A percentile compares a stretch with the other conserved stretches of the same genome.
These are phyloP conservation scores for Zaprionus davidi DNA, from an alignment of 1,140 invertebrate genomes.

Conservation along the genomic window DNA sequence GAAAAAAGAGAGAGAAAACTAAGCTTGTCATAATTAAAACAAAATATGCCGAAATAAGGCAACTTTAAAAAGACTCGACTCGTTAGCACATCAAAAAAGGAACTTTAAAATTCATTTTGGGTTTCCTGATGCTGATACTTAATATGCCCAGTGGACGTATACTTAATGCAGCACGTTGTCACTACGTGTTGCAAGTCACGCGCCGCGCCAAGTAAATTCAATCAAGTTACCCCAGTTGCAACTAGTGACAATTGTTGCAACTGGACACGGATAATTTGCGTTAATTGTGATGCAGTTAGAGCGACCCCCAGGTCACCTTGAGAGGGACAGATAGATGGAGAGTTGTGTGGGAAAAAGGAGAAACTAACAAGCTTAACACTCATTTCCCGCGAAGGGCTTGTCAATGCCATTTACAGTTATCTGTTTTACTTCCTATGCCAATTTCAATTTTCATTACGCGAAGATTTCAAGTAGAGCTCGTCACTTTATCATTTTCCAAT, in stretches of 20 bases:
- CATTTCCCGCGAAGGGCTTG: slow-evolving; percentile 7
- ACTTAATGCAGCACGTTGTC: slow-evolving; percentile 53
- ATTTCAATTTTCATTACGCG: slow-evolving; percentile 56
- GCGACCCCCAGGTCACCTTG: slow-evolving; percentile 43
- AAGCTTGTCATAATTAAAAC: slow-evolving; percentile 42
- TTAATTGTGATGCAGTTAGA: slow-evolving; percentile 76
- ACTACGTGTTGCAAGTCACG: slow-evolving; percentile 53
- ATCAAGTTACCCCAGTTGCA: slow-evolving; percentile 63
- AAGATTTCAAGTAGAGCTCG: slow-evolving; percentile 26
- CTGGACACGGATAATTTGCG: slow-evolving; percentile 70
- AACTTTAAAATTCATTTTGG: slow-evolving; percentile 9
- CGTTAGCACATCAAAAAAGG: slow-evolving; percentile 44
- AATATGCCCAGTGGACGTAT: slow-evolving; percentile 5
- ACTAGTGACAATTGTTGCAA: slow-evolving; percentile 59
- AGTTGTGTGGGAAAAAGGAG: slow-evolving; percentile 9
- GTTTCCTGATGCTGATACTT: slow-evolving; percentile 35
- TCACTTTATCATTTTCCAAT: slow-evolving; percentile 80
- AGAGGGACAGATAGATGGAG: neutral
- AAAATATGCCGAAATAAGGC: slow-evolving; percentile 36
- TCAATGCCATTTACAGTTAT: slow-evolving; percentile 47
- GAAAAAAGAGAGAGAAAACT: slow-evolving; percentile 15
- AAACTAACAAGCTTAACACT: slow-evolving; percentile 43
- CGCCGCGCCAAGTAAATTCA: slow-evolving; percentile 68
- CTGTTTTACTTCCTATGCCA: slow-evolving; percentile 52
- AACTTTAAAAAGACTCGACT: slow-evolving; percentile 32